Base-by-base conservation (phyloP, 2,113 vertebrate genomes). In the Paracanthobrama guichenoti region DNA sequence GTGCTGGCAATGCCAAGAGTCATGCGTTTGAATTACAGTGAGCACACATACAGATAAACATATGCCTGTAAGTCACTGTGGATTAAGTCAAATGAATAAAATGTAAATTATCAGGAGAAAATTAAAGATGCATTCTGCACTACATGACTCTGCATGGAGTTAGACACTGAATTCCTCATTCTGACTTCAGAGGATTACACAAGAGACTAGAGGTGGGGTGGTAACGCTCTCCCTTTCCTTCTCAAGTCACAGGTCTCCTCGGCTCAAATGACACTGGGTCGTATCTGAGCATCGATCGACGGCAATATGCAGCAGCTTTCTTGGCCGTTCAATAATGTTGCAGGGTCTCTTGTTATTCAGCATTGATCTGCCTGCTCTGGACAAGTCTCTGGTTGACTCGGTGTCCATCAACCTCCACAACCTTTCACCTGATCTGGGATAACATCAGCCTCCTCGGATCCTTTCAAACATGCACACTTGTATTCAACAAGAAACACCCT, bases 261-360 rank as follows among this genome's bases (percentile, higher is more conserved):
- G 7, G 79, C 86, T 87, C 57, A n/a, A 26, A 73, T 77, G 78
- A 84, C 71, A 80, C 71, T 8, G 55, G 77, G 81, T 69, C 59
- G 71, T 69, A 64, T 64, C 18, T 9, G 14, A 69, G 28, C 48
- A 83, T 85, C 42, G 67, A 88, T 85, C 75, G 14, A 6, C 12
- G 2, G 24, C 55, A 62, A 60, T 2, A 67, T 81, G 28, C 80
- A 55, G 69, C 46, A 28, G 48, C 22, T 26, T 28, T 35, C 22
- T 20, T 44, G 1, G 28, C 12, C 69, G 48, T n/a, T 85, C 79
- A 67, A 85, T 73, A 82, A 79, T 80, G 78, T 64, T 48, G 7
- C 55, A 1, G 79, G 66, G 74, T 18, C 74, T 82, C 79, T 79
- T 83, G 83, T 75, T 69, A 83, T 75, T 80, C 80, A 31, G 20